Conservation (phyloP, 64 coral and sea anemone species). For the Actinia tenebrosa region DNA sequence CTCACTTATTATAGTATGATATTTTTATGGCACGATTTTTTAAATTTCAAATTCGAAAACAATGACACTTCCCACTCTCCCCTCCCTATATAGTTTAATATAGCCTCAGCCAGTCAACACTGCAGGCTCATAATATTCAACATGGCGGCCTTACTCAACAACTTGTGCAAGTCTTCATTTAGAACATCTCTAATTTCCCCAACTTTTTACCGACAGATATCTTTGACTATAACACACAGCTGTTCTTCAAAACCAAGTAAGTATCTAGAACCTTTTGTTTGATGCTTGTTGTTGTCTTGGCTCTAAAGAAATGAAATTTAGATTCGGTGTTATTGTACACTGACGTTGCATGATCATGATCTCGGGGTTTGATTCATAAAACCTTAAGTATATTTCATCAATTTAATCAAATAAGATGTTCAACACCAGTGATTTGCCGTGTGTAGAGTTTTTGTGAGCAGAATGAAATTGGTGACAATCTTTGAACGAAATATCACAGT, state of each 20-base stretch:
- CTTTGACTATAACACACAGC: not conserved
- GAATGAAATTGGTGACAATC: too few species aligned
- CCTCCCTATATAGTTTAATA: not conserved
- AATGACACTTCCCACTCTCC: not conserved
- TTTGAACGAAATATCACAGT: too few species aligned
- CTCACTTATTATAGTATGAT: too few species aligned
- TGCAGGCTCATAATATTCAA: constrained; percentile 24
- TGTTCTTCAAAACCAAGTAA: not conserved
- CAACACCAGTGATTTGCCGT: too few species aligned
- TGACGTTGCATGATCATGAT: too few species aligned
- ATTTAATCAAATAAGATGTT: too few species aligned
- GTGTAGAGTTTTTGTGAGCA: too few species aligned
- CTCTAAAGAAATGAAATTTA: not conserved
- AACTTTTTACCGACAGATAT: not conserved
- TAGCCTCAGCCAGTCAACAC: not conserved
- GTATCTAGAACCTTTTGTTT: not conserved
- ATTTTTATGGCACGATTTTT: too few species aligned
- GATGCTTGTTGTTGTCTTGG: not conserved
- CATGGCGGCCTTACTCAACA: not conserved
- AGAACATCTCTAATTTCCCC: not conserved
- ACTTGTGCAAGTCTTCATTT: not conserved
- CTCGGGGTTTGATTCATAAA: too few species aligned
- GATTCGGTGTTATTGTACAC: not conserved
- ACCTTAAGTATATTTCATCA: too few species aligned
- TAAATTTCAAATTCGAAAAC: too few species aligned